These are phyloP conservation scores for Gobio gobio DNA, from an alignment of 2,113 vertebrate species.

Conservation along the genomic window DNA sequence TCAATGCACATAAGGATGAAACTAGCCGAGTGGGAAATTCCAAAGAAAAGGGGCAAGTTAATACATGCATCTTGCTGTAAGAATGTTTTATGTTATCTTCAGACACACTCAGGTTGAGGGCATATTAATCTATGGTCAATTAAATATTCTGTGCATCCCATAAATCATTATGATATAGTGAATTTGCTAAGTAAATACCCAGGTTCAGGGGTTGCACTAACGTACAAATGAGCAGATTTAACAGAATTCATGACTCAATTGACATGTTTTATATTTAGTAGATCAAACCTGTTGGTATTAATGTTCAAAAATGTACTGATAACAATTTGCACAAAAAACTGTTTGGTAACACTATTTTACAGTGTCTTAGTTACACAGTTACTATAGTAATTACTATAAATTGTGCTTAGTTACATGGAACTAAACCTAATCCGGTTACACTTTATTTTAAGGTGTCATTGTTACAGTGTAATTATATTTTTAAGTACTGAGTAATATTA, in stretches of 20 bases:
- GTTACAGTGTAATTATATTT: no score
- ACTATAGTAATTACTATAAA: no score
- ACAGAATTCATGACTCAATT: not conserved
- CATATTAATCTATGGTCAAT: not conserved
- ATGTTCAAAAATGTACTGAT: not conserved
- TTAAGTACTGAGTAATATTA: no score
- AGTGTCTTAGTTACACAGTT: no score
- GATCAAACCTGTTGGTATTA: not conserved
- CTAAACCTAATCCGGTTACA: no score
- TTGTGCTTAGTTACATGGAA: no score
- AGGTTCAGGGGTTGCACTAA: not conserved
- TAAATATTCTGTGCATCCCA: not conserved
- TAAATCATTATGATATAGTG: not conserved
- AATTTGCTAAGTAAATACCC: not conserved
- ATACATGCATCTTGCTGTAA: not conserved
- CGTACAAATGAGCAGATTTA: not conserved
- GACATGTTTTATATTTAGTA: not conserved
- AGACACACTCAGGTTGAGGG: not conserved
- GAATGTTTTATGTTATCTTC: constrained; percentile 9
- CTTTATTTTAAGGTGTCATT: no score
- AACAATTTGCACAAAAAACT: not conserved
- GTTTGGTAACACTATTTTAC: not conserved
- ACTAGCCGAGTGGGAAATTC: constrained; percentile 18
- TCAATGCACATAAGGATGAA: not conserved
- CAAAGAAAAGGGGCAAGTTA: constrained; percentile 6